Conservation (phyloP, 2,888 invertebrate genomes). For the Chrysopilus asiliformis region DNA sequence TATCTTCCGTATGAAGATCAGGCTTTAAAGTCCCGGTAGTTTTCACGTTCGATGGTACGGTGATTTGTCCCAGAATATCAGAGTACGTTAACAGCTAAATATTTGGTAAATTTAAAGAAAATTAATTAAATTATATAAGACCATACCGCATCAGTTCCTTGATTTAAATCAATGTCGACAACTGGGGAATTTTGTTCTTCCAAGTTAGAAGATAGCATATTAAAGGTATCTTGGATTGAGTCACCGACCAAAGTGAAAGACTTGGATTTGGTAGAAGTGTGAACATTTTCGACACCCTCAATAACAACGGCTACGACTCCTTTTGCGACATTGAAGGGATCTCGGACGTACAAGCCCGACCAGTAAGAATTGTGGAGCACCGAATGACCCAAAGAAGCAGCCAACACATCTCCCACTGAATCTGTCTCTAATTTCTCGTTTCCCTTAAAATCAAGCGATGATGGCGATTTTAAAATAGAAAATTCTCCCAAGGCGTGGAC, state of each 20-base stretch:
- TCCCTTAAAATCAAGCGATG: slow-evolving; percentile 54
- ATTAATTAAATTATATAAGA: slow-evolving; percentile 18
- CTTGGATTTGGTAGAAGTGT: slow-evolving; percentile 22
- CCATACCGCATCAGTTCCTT: slow-evolving; percentile 51
- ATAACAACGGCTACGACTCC: slow-evolving; percentile 54
- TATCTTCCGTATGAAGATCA: slow-evolving; percentile 26
- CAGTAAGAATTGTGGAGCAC: slow-evolving; percentile 57
- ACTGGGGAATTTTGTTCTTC: slow-evolving; percentile 46
- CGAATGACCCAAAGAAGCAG: slow-evolving; percentile 58
- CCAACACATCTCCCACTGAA: slow-evolving; percentile 54
- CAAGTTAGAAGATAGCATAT: slow-evolving; percentile 46
- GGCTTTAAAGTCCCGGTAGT: slow-evolving; percentile 21
- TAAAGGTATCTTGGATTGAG: slow-evolving; percentile 26
- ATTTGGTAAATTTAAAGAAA: slow-evolving; percentile 7
- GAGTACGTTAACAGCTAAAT: slow-evolving; percentile 16
- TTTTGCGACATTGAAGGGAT: slow-evolving; percentile 63
- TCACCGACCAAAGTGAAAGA: slow-evolving; percentile 24
- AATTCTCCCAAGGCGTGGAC: slow-evolving; percentile 42
- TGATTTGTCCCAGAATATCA: slow-evolving; percentile 23
- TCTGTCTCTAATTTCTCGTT: slow-evolving; percentile 44
- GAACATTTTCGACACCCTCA: slow-evolving; percentile 47
- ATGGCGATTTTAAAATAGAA: slow-evolving; percentile 51
- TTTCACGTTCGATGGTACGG: slow-evolving; percentile 17
- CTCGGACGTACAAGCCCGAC: slow-evolving; percentile 50
- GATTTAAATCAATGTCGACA: slow-evolving; percentile 48